Evolutionary conservation across 2,113 vertebrate genomes (phyloP).

Genomic region (Chrysemys picta): DNA sequence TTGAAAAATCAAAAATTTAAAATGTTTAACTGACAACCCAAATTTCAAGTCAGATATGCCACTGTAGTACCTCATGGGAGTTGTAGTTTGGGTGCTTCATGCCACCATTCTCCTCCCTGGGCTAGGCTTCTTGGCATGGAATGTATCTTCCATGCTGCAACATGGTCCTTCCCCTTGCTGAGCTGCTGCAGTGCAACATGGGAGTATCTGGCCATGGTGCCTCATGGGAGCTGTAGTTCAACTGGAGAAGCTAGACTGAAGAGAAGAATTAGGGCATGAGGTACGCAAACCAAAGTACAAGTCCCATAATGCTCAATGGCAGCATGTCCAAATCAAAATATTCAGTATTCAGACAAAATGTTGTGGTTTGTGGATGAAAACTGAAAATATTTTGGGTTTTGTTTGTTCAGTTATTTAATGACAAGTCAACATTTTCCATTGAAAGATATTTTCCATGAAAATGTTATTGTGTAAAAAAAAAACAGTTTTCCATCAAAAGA

Average conservation of each 20-base stretch:
- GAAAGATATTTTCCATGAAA: background rate
- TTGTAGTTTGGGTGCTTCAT: background rate
- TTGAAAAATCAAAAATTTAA: background rate
- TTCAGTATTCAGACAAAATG: background rate
- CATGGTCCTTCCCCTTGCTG: background rate
- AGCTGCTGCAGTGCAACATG: background rate
- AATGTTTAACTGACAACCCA: background rate
- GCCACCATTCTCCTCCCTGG: background rate
- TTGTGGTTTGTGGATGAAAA: background rate
- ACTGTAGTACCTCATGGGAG: background rate
- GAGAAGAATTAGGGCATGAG: rapidly evolving
- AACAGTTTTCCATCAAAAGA: too few relatives aligned
- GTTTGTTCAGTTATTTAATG: background rate
- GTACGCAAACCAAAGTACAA: background rate
- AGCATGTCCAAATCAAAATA: background rate
- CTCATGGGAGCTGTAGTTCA: background rate
- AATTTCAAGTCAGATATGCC: rapidly evolving
- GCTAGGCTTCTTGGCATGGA: background rate
- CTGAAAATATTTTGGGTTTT: background rate
- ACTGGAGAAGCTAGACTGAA: background rate
- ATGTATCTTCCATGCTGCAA: background rate
- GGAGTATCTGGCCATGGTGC: background rate
- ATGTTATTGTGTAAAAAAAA: background rate
- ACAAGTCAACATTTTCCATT: background rate
- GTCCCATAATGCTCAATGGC: background rate